Evolutionary conservation across 2,797 vertebrate species (phyloP).

Genomic region (Lindbergichthys nudifrons): DNA sequence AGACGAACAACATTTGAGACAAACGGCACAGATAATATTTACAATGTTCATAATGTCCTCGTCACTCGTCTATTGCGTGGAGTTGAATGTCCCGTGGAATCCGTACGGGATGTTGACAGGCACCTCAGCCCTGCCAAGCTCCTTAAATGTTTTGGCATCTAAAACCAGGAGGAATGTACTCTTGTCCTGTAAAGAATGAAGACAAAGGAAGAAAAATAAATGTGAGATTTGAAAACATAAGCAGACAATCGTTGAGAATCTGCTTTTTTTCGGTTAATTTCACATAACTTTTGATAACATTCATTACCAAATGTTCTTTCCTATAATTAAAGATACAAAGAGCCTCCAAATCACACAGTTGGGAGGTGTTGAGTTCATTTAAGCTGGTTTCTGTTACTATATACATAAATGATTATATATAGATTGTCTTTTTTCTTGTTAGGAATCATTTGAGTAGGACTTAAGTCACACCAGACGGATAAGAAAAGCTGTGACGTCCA

Average conservation of each 20-base stretch:
- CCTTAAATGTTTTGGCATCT: conserved; percentile 90
- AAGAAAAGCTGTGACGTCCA: too few species aligned
- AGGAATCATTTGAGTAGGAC: too few species aligned
- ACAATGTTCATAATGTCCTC: background rate
- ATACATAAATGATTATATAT: too few species aligned
- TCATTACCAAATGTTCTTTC: background rate
- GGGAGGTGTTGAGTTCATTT: too few species aligned
- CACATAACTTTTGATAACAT: background rate
- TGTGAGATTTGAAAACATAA: background rate
- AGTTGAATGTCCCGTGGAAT: conserved; percentile 90
- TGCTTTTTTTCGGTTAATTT: background rate
- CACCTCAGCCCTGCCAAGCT: conserved; percentile 89
- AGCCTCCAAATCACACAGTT: background rate
- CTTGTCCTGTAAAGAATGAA: conserved; percentile 80
- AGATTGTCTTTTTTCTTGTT: too few species aligned
- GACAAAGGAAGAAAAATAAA: background rate
- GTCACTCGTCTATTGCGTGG: conserved; percentile 40
- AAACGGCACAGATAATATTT: conserved; percentile 12
- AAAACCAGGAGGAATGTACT: conserved; percentile 92
- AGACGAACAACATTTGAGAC: conserved; percentile 15
- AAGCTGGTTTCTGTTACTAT: too few species aligned
- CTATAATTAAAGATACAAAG: background rate
- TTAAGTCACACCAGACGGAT: too few species aligned
- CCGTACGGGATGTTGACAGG: conserved; percentile 91
- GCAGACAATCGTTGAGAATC: background rate